Evolutionary conservation across 2,113 vertebrate genomes (phyloP).

Genomic region (Tragelaphus buxtoni): DNA sequence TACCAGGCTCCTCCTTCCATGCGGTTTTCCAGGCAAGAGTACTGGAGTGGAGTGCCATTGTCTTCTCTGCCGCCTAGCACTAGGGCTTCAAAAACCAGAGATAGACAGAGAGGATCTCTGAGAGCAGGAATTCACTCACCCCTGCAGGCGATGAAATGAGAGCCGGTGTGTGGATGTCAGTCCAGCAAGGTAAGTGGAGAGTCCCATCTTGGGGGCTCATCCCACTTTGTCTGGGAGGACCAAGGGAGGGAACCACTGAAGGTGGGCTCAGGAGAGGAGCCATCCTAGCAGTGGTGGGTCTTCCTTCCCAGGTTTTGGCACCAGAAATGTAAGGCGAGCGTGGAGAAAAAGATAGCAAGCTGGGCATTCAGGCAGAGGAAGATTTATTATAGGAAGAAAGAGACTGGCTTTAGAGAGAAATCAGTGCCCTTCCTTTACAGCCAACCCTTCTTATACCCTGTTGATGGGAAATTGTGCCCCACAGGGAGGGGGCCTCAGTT

Average conservation of each 20-base stretch:
- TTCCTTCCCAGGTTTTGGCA: neutral
- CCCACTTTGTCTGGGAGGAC: neutral
- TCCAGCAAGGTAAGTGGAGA: neutral
- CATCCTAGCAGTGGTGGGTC: neutral
- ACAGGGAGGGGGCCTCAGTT: neutral
- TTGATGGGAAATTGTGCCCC: neutral
- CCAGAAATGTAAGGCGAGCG: neutral
- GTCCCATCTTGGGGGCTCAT: neutral
- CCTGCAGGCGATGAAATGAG: neutral
- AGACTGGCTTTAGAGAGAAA: neutral
- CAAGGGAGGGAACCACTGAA: neutral
- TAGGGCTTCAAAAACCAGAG: neutral
- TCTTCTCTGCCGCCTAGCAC: neutral
- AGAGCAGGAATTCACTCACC: neutral
- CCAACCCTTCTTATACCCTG: neutral
- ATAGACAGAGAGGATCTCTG: neutral
- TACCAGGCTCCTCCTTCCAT: no score
- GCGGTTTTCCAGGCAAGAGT: no score
- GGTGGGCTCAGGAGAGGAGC: neutral
- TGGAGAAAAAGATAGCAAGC: neutral
- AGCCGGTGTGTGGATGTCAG: neutral
- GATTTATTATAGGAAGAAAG: neutral
- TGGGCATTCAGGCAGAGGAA: neutral
- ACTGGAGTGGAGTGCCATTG: no score
- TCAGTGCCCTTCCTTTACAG: neutral